These are phyloP conservation scores for Sterrhoptilus dennistouni DNA, from an alignment of 2,113 vertebrate species.

Conservation along the genomic window DNA sequence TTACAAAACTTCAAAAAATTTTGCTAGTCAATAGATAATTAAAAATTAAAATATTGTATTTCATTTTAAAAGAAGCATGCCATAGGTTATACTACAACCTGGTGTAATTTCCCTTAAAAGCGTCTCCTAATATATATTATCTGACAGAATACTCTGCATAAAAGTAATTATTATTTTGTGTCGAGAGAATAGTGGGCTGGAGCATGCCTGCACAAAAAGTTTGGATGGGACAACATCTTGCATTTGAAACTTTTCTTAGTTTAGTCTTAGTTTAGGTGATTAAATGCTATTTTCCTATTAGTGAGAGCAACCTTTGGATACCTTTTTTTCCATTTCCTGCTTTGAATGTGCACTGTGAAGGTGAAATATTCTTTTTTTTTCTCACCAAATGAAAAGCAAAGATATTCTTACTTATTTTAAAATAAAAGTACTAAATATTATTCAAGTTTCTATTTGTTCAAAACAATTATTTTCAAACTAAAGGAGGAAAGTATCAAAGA, in stretches of 20 bases:
- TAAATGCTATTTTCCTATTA: neutral
- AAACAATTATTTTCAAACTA: neutral
- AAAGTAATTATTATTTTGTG: neutral
- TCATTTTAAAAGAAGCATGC: neutral
- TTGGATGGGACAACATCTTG: neutral
- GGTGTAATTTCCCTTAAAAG: neutral
- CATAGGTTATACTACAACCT: neutral
- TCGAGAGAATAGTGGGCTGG: neutral
- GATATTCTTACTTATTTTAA: neutral
- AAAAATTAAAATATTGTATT: neutral
- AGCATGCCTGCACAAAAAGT: neutral
- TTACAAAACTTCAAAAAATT: neutral
- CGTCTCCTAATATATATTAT: neutral
- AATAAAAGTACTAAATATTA: neutral
- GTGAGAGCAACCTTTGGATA: rapidly evolving
- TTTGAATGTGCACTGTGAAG: neutral
- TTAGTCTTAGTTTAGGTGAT: neutral
- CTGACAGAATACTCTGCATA: neutral
- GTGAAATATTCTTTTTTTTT: neutral
- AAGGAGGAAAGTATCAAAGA: neutral
- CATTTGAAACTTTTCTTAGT: neutral
- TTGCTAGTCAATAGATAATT: neutral
- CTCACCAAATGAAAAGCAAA: neutral
- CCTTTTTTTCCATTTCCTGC: neutral
- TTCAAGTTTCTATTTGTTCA: neutral